A percentile compares a stretch with the other conserved stretches of the same genome.
These are phyloP conservation scores for Folsomia manolachei DNA, from an alignment of 2,888 invertebrate genomes.

Conservation along the genomic window DNA sequence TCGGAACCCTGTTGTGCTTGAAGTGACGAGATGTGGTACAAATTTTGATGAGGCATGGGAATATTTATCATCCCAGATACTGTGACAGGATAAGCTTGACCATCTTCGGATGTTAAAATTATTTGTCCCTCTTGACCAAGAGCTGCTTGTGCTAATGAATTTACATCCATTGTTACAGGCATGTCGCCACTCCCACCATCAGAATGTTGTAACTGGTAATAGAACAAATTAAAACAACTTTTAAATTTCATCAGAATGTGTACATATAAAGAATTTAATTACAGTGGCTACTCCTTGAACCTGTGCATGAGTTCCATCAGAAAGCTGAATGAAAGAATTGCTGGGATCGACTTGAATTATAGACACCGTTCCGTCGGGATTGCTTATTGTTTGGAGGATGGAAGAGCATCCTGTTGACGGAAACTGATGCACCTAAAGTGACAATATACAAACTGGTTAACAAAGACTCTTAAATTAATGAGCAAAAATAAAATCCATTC, in stretches of 20 bases:
- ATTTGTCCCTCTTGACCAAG: slow-evolving; percentile 90
- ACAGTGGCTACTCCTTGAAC: slow-evolving; percentile 75
- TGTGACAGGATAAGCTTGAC: slow-evolving; percentile 79
- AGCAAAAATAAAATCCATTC: not conserved
- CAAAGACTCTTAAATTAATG: slow-evolving; percentile 9
- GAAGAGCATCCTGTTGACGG: too few species aligned
- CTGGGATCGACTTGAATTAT: slow-evolving; percentile 92
- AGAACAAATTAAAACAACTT: not conserved
- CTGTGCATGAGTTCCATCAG: slow-evolving; percentile 90
- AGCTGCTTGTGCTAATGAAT: slow-evolving; percentile 83
- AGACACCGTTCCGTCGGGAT: slow-evolving; percentile 93
- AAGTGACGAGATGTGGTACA: slow-evolving; percentile 80
- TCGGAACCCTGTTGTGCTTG: slow-evolving; percentile 56
- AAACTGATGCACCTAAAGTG: slow-evolving; percentile 62
- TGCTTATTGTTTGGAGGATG: slow-evolving; percentile 93
- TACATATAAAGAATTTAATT: slow-evolving; percentile 51
- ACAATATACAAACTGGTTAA: not conserved
- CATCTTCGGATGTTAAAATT: slow-evolving; percentile 91
- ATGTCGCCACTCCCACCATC: slow-evolving; percentile 52
- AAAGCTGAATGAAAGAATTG: slow-evolving; percentile 89
- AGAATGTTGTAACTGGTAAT: slow-evolving; percentile 48
- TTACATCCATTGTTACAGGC: slow-evolving; percentile 75
- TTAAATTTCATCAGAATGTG: too few species aligned
- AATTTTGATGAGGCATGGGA: slow-evolving; percentile 92
- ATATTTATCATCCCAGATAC: slow-evolving; percentile 93